Evolutionary conservation across 2,113 vertebrate genomes (phyloP), one percentile per base, ranked within the genome.

Genomic region (Mandrillus leucophaeus): DNA sequence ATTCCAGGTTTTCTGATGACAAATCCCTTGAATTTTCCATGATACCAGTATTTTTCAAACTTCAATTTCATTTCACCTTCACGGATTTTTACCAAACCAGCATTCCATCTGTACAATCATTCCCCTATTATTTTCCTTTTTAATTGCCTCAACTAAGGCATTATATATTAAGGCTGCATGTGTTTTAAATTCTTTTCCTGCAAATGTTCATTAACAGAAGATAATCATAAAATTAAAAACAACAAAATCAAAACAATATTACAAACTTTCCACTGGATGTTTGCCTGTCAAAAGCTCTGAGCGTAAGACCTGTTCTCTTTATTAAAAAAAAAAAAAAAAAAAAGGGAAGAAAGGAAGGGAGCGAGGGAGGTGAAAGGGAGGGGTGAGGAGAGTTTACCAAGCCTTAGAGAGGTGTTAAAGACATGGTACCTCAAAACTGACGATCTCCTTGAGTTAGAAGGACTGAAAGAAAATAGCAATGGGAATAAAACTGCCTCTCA

Each of bases 181-280:
- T 32, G 57, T 61, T 83, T 70, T 12, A 40, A 83, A 61, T 32
- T 61, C 9, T 55, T 45, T 93, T 96, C 50, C 48, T 95, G 11
- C 38, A 94, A 94, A 79, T 68, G 27, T 6, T 11, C 35, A 38
- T 52, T 70, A 45, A 59, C 59, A 64, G 68, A 83, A 81, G 66
- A 88, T 61, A 83, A 82, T 68, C 52, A 70, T 32, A 76, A 96
- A 96, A 86, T 66, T 55, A 73, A 97, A 95, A 83, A 79, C 8
- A 84, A 93, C n/a, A 86, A 93, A 96, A 50, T 13, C 61, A 75
- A 97, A 96, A 92, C 52, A 11, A n/a, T 61, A 78, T 18, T 50
- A 88, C 43, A 84, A 95, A 88, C 82, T 93, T 89, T 90, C 48
- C 93, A 76, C 43, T 52, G 22, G 76, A 76, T 32, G 2, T 92